Percentiles rank a stretch among this genome's conserved stretches.
Evolutionary conservation across 2,797 vertebrate species (phyloP).

Genomic region (Hyperoplus lanceolatus): DNA sequence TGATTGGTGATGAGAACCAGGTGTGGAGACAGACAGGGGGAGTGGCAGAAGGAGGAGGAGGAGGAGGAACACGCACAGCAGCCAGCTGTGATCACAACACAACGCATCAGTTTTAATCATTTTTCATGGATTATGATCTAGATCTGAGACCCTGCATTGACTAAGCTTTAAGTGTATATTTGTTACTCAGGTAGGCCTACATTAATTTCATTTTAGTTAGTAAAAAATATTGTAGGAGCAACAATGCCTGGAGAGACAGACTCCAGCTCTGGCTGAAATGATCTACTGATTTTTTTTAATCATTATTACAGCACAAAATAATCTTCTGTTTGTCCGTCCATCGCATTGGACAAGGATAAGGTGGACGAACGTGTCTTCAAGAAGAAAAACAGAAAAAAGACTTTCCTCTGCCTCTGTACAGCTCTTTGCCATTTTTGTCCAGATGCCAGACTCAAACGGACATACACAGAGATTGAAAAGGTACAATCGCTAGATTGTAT

Average conservation of each 20-base stretch:
- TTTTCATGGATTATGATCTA: too few species aligned
- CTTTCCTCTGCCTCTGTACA: conserved; percentile 24
- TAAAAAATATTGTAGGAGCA: too few species aligned
- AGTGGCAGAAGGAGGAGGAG: too few species aligned
- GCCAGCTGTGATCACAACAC: too few species aligned
- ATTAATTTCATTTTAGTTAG: too few species aligned
- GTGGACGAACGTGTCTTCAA: conserved; percentile 1
- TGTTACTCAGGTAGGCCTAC: neutral
- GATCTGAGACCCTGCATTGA: neutral
- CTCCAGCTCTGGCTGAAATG: neutral
- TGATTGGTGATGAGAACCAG: too few species aligned
- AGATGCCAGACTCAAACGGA: conserved; percentile 48
- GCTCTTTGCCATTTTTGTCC: conserved; percentile 44
- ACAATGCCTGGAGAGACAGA: too few species aligned
- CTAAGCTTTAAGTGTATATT: neutral
- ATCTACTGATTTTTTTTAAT: neutral
- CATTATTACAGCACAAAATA: neutral
- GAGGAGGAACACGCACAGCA: too few species aligned
- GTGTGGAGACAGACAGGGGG: too few species aligned
- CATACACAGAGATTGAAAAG: conserved; percentile 49
- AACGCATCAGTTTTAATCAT: neutral
- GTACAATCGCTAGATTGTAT: conserved; percentile 75
- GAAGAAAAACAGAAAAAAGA: conserved; percentile 20
- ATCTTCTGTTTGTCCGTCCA: conserved; percentile 5
- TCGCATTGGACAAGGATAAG: neutral